These are phyloP conservation scores for Salpingus planirostris DNA, from an alignment of 2,888 invertebrate genomes.

Conservation along the genomic window DNA sequence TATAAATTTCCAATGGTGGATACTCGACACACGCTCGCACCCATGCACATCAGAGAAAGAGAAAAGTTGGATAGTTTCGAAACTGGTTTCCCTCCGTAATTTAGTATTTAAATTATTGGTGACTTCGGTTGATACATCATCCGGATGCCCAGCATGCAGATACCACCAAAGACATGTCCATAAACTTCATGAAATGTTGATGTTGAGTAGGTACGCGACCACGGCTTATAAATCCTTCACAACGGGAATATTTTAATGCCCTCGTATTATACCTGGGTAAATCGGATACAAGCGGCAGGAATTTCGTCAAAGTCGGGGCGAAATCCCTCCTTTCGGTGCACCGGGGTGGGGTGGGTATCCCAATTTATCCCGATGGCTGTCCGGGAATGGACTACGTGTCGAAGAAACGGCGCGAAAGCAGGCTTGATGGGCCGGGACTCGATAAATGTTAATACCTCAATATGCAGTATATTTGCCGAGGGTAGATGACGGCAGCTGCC, in stretches of 20 bases:
- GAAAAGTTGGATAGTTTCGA: too few species aligned
- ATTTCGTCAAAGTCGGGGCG: constrained; percentile 2
- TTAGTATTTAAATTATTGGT: constrained; percentile 18
- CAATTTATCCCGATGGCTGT: constrained; percentile 26
- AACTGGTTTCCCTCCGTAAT: too few species aligned
- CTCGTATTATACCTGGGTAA: too few species aligned
- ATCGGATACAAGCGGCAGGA: too few species aligned
- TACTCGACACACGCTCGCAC: too few species aligned
- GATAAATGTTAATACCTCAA: constrained; percentile 43
- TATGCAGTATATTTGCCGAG: constrained; percentile 41
- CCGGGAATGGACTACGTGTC: constrained; percentile 27
- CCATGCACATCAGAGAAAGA: too few species aligned
- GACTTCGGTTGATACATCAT: constrained; percentile 17
- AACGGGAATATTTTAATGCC: too few species aligned
- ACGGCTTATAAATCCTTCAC: constrained; percentile 2
- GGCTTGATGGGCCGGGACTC: constrained; percentile 27
- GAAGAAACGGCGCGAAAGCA: constrained; percentile 22
- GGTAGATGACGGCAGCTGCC: constrained; percentile 20
- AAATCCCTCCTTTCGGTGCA: constrained; percentile 2
- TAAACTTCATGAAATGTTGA: constrained; percentile 18
- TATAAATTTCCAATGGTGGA: constrained; percentile 16
- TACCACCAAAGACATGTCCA: constrained; percentile 12
- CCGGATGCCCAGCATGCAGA: constrained; percentile 12
- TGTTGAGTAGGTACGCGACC: too few species aligned
- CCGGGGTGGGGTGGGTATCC: constrained; percentile 8